phyloP scores from a whole-genome alignment of 2,888 invertebrate genomes.

The Cephus rjabovi region DNA sequence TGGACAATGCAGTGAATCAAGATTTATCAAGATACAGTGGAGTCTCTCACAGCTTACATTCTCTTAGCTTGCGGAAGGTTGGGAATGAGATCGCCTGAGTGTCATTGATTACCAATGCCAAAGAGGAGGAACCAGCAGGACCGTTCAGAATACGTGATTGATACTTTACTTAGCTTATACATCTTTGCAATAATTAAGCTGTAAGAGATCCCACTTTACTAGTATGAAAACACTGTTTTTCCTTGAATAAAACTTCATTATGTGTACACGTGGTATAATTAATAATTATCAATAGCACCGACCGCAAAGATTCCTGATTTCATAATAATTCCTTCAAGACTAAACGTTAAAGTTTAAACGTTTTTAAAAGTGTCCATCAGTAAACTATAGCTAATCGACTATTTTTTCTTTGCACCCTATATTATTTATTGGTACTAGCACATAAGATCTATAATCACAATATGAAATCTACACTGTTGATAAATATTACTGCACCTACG shows the following conservation, averaged over 20 bases:
- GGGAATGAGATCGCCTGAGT: neutral
- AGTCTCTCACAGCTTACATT: too few relatives aligned
- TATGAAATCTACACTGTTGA: conserved; percentile 5
- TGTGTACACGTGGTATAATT: neutral
- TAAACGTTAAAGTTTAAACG: neutral
- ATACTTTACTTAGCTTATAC: neutral
- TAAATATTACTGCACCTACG: conserved; percentile 65
- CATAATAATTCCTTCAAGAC: neutral
- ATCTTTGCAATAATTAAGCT: neutral
- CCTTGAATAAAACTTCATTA: neutral
- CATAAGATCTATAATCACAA: neutral
- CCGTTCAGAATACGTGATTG: neutral
- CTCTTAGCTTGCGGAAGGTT: neutral
- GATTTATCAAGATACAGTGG: too few relatives aligned
- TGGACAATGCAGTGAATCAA: too few relatives aligned
- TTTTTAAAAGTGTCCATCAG: neutral
- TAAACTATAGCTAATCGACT: neutral
- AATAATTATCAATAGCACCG: neutral
- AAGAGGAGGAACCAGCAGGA: neutral
- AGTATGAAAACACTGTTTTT: neutral
- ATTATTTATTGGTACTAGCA: neutral
- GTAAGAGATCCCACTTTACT: neutral
- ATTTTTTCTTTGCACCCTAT: neutral
- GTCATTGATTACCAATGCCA: neutral
- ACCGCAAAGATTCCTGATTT: neutral